Evolutionary conservation across 1,140 invertebrate species (phyloP).

Genomic region (Rhyzopertha dominica): DNA sequence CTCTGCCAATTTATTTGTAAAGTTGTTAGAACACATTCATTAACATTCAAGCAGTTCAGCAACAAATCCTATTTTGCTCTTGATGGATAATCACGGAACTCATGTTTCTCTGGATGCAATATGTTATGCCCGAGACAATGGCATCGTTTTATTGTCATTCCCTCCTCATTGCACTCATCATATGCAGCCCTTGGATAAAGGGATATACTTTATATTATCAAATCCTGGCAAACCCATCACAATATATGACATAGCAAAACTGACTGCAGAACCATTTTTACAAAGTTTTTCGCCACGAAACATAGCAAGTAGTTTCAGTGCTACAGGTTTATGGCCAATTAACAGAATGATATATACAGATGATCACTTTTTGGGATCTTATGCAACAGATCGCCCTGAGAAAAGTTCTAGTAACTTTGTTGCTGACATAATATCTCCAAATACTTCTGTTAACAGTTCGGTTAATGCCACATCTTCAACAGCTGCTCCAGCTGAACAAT

Average conservation of each 20-base stretch:
- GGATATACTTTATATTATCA: conserved; percentile 39
- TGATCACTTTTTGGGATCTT: conserved; percentile 18
- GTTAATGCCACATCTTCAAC: too few relatives aligned
- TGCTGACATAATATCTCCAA: too few relatives aligned
- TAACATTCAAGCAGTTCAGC: conserved; percentile 21
- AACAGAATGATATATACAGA: conserved; percentile 16
- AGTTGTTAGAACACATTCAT: conserved; percentile 29
- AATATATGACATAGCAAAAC: conserved; percentile 36
- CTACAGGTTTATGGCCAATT: conserved; percentile 22
- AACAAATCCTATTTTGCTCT: conserved; percentile 37
- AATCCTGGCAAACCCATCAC: conserved; percentile 37
- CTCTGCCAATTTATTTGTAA: conserved; percentile 18
- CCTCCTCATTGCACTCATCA: conserved; percentile 42
- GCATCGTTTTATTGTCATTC: conserved; percentile 37
- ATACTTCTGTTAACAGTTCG: too few relatives aligned
- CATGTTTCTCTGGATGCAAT: conserved; percentile 39
- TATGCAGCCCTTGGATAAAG: conserved; percentile 44
- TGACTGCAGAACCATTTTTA: conserved; percentile 19
- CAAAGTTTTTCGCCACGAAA: conserved; percentile 24
- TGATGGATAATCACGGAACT: conserved; percentile 44
- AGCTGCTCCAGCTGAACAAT: too few relatives aligned
- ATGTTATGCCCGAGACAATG: conserved; percentile 32
- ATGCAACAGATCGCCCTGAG: conserved; percentile 10
- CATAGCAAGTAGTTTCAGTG: conserved; percentile 22
- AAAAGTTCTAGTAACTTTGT: too few relatives aligned